Conservation (phyloP, 1,140 invertebrate species). For the Rhopalosiphum maidis region DNA sequence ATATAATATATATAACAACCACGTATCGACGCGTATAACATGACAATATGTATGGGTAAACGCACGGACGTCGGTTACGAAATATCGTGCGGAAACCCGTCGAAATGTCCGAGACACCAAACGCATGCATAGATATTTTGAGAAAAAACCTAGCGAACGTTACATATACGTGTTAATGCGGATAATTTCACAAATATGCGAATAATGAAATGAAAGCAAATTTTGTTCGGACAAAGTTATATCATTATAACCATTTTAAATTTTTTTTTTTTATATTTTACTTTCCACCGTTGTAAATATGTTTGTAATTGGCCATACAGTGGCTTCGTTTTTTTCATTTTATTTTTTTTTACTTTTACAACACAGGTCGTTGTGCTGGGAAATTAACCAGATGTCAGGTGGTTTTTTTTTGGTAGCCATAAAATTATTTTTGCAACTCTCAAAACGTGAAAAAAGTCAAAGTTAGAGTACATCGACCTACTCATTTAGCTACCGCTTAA, state of each 20-base stretch:
- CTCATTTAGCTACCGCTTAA: background rate
- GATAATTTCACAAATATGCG: slow-evolving; percentile 1
- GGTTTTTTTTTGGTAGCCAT: background rate
- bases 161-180: background rate
- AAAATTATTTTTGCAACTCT: background rate
- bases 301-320: slow-evolving; percentile 6
- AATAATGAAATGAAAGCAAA: slow-evolving; percentile 32
- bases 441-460: slow-evolving; percentile 24
- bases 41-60: slow-evolving; percentile 15
- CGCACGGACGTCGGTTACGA: background rate
- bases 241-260: background rate
- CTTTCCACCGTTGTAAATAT: slow-evolving; percentile 16
- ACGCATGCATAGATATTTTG: background rate
- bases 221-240: background rate
- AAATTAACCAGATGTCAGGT: slow-evolving; percentile 19
- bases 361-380: background rate
- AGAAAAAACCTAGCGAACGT: background rate
- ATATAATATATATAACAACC: background rate
- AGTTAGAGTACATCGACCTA: slow-evolving; percentile 29
- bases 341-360: background rate
- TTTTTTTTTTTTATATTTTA: background rate
- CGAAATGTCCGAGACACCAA: background rate
- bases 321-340: background rate
- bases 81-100: slow-evolving; percentile 12
- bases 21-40: slow-evolving; percentile 7